Evolutionary conservation across 2,797 vertebrate genomes (phyloP), one percentile per base, ranked within the genome.

Genomic region (Pipistrellus pipistrellus): DNA sequence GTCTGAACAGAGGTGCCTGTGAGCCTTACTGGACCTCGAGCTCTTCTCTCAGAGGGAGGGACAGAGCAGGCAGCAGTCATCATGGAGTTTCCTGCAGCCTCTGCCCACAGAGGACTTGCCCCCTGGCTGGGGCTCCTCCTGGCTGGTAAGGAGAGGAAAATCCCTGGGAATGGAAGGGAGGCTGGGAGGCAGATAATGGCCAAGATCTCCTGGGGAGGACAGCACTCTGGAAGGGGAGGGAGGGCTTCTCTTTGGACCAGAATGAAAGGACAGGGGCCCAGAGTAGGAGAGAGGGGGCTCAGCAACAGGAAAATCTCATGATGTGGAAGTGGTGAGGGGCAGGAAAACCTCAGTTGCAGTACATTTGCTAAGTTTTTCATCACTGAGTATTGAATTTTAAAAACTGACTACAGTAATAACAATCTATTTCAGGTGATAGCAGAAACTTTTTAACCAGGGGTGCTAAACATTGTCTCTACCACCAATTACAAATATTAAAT

Each of bases 81-180:
- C 68, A 91, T 89, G 91, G 23, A 44, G 48, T 2, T 30, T 6
- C 4, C 7, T 23, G 38, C 64, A 41, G 71, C 3, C 5, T 0
- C 20, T 51, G 11, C 13, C 13, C 0, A 0, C 10, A 32, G 23
- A 64, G 21, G 7, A 2, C 0, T 0, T 4, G 1, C 18, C 6
- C 11, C 20, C 35, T 64, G 88, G 80, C 64, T 46, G n/a, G 12
- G 62, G 23, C 18, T 86, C 32, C 82, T 89, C 44, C 51, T 96
- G 57, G 27, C 51, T 46, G 68, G 73, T 94, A 41, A 87, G 84
- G 78, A 71, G 57, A 44, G 35, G 15, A 23, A 4, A 8, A 10
- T 2, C 11, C 11, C 21, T 51, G 15, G 14, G 6, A 6, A 17
- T 15, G n/a, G 13, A 32, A 4, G 12, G 20, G n/a, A 30, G 57